phyloP scores from a whole-genome alignment of 2,113 vertebrate genomes.

The Cranoglanis bouderius region DNA sequence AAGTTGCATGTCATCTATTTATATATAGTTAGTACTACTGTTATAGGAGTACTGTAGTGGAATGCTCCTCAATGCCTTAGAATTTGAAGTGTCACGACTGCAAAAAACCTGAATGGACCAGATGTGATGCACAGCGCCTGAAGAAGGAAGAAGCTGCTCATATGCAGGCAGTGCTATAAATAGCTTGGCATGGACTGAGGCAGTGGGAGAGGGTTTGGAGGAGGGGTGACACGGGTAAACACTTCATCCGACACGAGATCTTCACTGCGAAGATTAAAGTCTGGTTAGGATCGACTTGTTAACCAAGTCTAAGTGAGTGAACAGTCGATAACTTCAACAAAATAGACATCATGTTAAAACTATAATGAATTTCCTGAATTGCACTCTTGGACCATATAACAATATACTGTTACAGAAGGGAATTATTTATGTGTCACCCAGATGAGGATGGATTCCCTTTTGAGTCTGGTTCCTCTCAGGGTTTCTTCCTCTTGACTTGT shows the following conservation, averaged over 20 bases:
- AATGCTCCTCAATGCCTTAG: background rate
- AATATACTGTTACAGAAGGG: no score
- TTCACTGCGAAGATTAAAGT: slow-evolving; percentile 50
- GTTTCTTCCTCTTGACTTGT: no score
- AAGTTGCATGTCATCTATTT: background rate
- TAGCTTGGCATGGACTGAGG: slow-evolving; percentile 34
- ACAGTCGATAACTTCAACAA: no score
- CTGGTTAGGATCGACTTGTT: slow-evolving; percentile 27
- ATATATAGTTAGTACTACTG: background rate
- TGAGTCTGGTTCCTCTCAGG: no score
- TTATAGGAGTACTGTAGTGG: background rate
- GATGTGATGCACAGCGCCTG: slow-evolving; percentile 30
- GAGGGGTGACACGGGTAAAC: slow-evolving; percentile 37
- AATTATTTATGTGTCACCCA: no score
- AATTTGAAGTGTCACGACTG: slow-evolving; percentile 26
- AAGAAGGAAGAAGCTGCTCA: slow-evolving; percentile 26
- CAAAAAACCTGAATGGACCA: slow-evolving; percentile 29
- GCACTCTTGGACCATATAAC: no score
- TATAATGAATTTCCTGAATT: no score
- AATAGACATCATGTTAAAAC: no score
- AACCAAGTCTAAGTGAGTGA: no score
- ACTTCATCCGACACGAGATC: slow-evolving; percentile 43
- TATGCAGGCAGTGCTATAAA: slow-evolving; percentile 41
- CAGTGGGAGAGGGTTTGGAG: background rate
- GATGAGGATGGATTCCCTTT: no score